Evolutionary conservation across 2,113 vertebrate genomes (phyloP), one percentile per base, ranked within the genome.

Genomic region (Tyto alba): DNA sequence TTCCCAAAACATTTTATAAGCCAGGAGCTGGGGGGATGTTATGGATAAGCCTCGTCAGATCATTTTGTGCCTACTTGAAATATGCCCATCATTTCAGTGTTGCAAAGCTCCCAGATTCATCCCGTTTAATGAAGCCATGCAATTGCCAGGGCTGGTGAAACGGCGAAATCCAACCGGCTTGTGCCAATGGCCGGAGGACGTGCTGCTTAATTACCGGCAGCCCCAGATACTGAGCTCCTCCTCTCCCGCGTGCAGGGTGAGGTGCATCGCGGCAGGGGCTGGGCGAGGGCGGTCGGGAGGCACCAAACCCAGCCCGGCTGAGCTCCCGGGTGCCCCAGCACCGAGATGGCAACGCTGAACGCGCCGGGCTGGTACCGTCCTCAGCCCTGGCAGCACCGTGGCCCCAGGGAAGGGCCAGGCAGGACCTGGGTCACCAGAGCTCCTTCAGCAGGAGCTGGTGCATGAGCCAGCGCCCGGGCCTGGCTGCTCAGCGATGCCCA

Each of bases 61-160:
- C 64, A 32, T 77, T 89, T 15, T 53, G 56, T 53, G 60, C 38
- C 73, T 47, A 0, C 17, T 9, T 67, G 60, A 92, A 84, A 66
- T 9, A 36, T 7, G 5, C 16, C 45, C n/a, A 15, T 23, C 67
- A 6, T 34, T 22, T 21, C 8, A 0, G 30, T 0, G 21, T 6
- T 23, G 55, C 59, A 41, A 7, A 77, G 21, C 71, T 80, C 89
- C 75, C 19, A 1, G 21, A 45, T 8, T 9, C 63, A 23, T 30
- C 68, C 76, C 2, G 0, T 20, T 47, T 22, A 48, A 53, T 17
- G 59, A 80, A 5, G 55, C 25, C n/a, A 5, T 0, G 1, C 21
- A 18, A 26, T 6, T 9, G 36, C 32, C 67, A 55, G 53, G 48
- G 13, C 14, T 3, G 9, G 41, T 1, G 52, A 43, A 71, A 52